Percentiles rank a stretch among this genome's conserved stretches.
phyloP scores from a whole-genome alignment of 2,888 invertebrate species.

The Papilio gigon region DNA sequence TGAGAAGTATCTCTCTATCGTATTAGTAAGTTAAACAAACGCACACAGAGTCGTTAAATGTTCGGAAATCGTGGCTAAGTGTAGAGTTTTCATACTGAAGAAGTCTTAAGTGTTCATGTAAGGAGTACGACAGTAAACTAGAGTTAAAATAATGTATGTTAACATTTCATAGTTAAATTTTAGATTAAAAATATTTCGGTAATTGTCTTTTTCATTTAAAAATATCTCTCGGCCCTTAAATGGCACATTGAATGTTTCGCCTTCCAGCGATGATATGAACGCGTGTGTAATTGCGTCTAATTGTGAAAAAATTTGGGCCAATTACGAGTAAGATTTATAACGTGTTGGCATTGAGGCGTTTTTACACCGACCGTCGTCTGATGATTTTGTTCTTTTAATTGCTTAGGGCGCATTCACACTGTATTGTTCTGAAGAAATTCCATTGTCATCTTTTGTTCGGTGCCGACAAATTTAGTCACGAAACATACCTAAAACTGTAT shows the following conservation, averaged over 20 bases:
- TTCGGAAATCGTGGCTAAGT: no score
- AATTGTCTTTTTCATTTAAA: not conserved
- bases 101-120: no score
- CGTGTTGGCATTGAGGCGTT: slow-evolving; percentile 35
- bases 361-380: slow-evolving; percentile 25
- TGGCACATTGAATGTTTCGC: slow-evolving; percentile 1
- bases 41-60: no score
- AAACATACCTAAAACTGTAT: not conserved
- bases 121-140: no score
- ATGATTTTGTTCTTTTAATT: slow-evolving; percentile 18
- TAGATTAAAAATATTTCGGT: not conserved
- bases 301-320: slow-evolving; percentile 39
- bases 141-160: not conserved
- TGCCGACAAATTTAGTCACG: not conserved
- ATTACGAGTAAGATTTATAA: slow-evolving; percentile 40
- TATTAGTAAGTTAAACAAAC: no score
- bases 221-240: slow-evolving; percentile 2
- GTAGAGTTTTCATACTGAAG: no score
- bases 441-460: not conserved
- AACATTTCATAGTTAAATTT: not conserved
- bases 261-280: slow-evolving; percentile 19
- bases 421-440: not conserved
- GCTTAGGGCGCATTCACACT: slow-evolving; percentile 23
- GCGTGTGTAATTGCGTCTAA: slow-evolving; percentile 34
- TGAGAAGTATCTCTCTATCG: no score